Evolutionary conservation across 2,888 invertebrate species (phyloP).

Genomic region (Diachrysia chrysitis): DNA sequence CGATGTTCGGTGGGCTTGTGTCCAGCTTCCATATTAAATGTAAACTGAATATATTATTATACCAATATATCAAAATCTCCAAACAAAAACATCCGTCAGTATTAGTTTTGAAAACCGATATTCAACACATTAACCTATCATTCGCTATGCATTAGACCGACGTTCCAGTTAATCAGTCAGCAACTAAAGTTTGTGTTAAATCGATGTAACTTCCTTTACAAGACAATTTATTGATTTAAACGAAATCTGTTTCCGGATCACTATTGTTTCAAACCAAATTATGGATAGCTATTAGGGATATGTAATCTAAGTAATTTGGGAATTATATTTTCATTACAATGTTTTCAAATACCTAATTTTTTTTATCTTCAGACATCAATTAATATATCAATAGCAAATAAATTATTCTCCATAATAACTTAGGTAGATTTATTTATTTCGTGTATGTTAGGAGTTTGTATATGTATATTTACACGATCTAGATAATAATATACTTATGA

Average conservation of each 20-base stretch:
- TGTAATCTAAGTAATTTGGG: not conserved
- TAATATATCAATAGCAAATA: no score
- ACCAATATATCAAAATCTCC: not conserved
- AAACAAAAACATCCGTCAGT: not conserved
- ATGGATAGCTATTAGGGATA: not conserved
- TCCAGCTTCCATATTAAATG: not conserved
- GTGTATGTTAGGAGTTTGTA: not conserved
- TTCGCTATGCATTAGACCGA: not conserved
- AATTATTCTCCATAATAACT: no score
- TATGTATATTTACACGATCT: constrained; percentile 6
- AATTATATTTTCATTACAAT: no score
- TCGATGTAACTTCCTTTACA: not conserved
- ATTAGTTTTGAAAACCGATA: not conserved
- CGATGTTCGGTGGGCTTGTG: no score
- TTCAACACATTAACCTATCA: not conserved
- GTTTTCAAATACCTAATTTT: not conserved
- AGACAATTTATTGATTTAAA: not conserved
- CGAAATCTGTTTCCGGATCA: not conserved
- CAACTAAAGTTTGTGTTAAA: not conserved
- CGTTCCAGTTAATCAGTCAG: not conserved
- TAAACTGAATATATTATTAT: not conserved
- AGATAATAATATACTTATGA: not conserved
- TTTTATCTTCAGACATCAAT: no score
- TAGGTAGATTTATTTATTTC: no score
- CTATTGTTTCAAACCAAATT: not conserved